Evolutionary conservation across 2,797 vertebrate species (phyloP).

Genomic region (Hozukius guyotensis): DNA sequence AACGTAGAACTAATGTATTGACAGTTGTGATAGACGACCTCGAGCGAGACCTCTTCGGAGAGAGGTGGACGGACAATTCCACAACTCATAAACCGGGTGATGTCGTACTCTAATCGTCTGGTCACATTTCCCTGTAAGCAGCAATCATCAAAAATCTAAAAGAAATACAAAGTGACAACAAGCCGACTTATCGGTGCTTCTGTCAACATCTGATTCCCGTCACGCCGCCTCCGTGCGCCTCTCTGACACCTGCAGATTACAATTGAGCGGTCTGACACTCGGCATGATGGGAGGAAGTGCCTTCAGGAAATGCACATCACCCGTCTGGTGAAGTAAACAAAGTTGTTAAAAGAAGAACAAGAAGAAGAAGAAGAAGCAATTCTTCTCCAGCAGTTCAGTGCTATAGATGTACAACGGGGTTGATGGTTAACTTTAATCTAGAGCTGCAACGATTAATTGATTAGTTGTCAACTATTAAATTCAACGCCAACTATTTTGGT

Average conservation of each 20-base stretch:
- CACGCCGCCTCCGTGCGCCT: conserved; percentile 7
- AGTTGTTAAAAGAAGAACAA: not conserved
- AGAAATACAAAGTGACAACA: not conserved
- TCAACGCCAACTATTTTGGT: no score
- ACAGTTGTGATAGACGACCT: not conserved
- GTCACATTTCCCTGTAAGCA: not conserved
- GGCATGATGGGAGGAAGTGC: conserved; percentile 5
- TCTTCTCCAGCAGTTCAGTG: not conserved
- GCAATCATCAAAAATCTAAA: not conserved
- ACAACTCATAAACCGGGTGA: conserved; percentile 13
- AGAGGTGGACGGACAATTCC: not conserved
- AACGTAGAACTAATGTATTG: conserved; percentile 18
- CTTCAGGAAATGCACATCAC: conserved; percentile 37
- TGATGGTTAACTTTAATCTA: not conserved
- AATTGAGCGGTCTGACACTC: conserved; percentile 81
- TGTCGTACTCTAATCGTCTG: not conserved
- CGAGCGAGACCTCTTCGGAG: conserved; percentile 1
- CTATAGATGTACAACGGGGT: not conserved
- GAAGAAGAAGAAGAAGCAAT: not conserved
- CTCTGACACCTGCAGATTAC: conserved; percentile 75
- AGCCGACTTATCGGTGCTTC: not conserved
- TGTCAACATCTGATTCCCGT: conserved; percentile 54
- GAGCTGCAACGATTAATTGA: no score
- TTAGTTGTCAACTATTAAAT: no score
- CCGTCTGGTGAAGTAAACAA: not conserved